These are phyloP conservation scores for Blomia tropicalis DNA, from an alignment of 2,888 invertebrate species.

Conservation along the genomic window DNA sequence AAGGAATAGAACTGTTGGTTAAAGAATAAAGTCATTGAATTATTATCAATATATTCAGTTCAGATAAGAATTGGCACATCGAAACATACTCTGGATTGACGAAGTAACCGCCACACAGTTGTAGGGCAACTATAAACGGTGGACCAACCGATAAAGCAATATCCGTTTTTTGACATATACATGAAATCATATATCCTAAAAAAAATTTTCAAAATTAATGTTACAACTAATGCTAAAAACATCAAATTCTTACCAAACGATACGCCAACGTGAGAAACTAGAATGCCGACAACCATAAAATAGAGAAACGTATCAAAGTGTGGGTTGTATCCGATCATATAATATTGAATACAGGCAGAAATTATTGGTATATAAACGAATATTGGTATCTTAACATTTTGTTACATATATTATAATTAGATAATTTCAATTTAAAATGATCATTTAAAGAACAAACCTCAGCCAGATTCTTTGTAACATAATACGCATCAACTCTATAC, in stretches of 20 bases:
- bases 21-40: neutral
- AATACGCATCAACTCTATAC: slow-evolving; percentile 78
- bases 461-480: slow-evolving; percentile 70
- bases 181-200: slow-evolving; percentile 48
- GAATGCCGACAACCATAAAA: slow-evolving; percentile 3
- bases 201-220: neutral
- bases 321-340: slow-evolving; percentile 14
- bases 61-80: neutral
- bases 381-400: neutral
- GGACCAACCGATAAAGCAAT: slow-evolving; percentile 82
- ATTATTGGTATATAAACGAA: slow-evolving; percentile 11
- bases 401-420: neutral
- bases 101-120: slow-evolving; percentile 89
- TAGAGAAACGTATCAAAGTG: slow-evolving; percentile 1
- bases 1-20: slow-evolving; percentile 56
- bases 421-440: too few species aligned
- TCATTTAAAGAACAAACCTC: too few species aligned
- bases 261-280: neutral
- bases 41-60: too few species aligned
- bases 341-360: slow-evolving; percentile 8
- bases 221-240: neutral
- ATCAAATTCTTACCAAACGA: slow-evolving; percentile 6
- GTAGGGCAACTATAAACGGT: slow-evolving; percentile 75
- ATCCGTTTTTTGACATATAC: slow-evolving; percentile 60
- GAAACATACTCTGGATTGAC: slow-evolving; percentile 57